Conservation (phyloP, 37 sponge, comb jelly and placozoan genomes). For the Ephydatia muelleri region DNA sequence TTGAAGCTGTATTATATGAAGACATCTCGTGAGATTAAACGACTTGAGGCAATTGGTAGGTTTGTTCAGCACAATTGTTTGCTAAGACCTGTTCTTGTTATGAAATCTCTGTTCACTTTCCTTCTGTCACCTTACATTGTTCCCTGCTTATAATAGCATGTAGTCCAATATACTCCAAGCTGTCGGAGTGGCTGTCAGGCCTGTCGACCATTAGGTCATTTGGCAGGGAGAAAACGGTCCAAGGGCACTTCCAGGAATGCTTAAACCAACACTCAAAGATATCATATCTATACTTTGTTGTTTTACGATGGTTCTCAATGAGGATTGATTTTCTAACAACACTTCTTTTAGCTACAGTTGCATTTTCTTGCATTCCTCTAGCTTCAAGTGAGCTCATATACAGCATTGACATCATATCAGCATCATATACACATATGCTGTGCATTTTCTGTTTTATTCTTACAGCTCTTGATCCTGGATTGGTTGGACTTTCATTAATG, state of each 20-base stretch:
- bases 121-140: background rate
- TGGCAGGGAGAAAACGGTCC: conserved; percentile 7
- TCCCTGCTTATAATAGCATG: conserved; percentile 42
- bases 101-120: background rate
- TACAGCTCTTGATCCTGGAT: conserved; percentile 28
- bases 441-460: background rate
- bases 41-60: conserved; percentile 51
- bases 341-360: conserved; percentile 12
- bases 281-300: conserved; percentile 15
- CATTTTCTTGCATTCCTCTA: conserved; percentile 36
- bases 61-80: background rate
- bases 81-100: background rate
- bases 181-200: conserved; percentile 53
- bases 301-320: conserved; percentile 51
- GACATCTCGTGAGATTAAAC: conserved; percentile 23
- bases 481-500: conserved; percentile 31
- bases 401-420: too few species aligned
- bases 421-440: background rate
- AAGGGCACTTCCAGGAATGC: conserved; percentile 29
- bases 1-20: conserved; percentile 21
- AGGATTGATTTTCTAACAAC: conserved; percentile 34
- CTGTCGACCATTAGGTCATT: conserved; percentile 56
- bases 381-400: conserved; percentile 25
- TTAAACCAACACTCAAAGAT: conserved; percentile 42
- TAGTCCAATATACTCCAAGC: conserved; percentile 61